Percentiles rank a stretch among this genome's conserved stretches.
Conservation (phyloP, 2,888 invertebrate genomes). For the Charanyca ferruginea region DNA sequence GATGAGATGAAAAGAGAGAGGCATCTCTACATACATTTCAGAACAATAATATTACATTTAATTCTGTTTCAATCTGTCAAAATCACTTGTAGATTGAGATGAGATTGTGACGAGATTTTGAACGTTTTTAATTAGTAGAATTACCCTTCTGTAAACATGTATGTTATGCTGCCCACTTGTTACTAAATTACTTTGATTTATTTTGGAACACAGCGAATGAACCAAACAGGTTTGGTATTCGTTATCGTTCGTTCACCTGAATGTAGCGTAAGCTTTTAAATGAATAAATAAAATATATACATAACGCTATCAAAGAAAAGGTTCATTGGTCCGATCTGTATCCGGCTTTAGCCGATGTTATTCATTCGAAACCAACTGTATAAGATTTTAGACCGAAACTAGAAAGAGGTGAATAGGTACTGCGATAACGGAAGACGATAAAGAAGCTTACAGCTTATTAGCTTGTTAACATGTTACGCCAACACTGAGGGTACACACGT, state of each 20-base stretch:
- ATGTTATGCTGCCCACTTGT: not conserved
- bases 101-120: too few relatives aligned
- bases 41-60: too few relatives aligned
- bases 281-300: not conserved
- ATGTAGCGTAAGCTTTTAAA: not conserved
- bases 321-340: not conserved
- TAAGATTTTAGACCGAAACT: not conserved
- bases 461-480: too few relatives aligned
- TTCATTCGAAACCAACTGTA: not conserved
- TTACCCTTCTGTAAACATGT: too few relatives aligned
- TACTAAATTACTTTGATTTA: slow-evolving; percentile 10
- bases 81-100: too few relatives aligned
- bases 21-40: too few relatives aligned
- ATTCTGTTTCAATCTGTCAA: too few relatives aligned
- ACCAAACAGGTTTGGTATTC: slow-evolving; percentile 31
- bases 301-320: not conserved
- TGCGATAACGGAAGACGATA: not conserved
- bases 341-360: not conserved
- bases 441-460: not conserved
- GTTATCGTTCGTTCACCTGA: slow-evolving; percentile 37
- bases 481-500: too few relatives aligned
- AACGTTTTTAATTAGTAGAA: too few relatives aligned
- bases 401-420: not conserved
- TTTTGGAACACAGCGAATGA: not conserved
- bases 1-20: not conserved